Evolutionary conservation across 2,888 invertebrate species (phyloP).

Genomic region (Catocala nupta): DNA sequence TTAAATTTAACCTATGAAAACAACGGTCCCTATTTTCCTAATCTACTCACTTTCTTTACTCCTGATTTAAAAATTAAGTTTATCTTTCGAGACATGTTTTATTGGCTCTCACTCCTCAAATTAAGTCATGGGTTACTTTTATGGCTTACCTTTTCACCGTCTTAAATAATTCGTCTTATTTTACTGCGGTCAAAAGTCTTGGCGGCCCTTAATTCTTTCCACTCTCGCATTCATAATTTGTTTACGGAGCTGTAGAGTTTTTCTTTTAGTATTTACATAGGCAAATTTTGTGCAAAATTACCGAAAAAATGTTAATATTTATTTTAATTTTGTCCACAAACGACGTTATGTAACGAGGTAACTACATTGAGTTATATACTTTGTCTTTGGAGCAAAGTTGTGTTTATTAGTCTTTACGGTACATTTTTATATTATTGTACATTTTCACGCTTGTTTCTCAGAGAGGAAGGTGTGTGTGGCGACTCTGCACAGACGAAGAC

Average conservation of each 20-base stretch:
- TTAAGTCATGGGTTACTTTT: conserved; percentile 11
- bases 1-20: no score
- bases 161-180: conserved; percentile 14
- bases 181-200: conserved; percentile 15
- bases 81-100: neutral
- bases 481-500: no score
- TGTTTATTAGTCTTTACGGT: neutral
- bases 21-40: no score
- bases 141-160: neutral
- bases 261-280: conserved; percentile 12
- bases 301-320: conserved; percentile 16
- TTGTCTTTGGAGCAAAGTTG: neutral
- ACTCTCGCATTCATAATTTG: conserved; percentile 21
- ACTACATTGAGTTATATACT: conserved; percentile 1
- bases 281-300: conserved; percentile 10
- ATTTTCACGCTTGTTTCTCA: no score
- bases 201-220: conserved; percentile 11
- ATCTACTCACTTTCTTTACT: no score
- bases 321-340: conserved; percentile 13
- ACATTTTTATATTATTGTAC: no score
- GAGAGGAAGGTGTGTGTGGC: no score
- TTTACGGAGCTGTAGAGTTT: conserved; percentile 14
- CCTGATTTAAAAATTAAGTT: no score
- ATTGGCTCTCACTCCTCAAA: conserved; percentile 1
- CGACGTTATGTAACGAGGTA: conserved; percentile 5